Conservation (phyloP, 2,797 vertebrate species). For the Clarias pachynema region DNA sequence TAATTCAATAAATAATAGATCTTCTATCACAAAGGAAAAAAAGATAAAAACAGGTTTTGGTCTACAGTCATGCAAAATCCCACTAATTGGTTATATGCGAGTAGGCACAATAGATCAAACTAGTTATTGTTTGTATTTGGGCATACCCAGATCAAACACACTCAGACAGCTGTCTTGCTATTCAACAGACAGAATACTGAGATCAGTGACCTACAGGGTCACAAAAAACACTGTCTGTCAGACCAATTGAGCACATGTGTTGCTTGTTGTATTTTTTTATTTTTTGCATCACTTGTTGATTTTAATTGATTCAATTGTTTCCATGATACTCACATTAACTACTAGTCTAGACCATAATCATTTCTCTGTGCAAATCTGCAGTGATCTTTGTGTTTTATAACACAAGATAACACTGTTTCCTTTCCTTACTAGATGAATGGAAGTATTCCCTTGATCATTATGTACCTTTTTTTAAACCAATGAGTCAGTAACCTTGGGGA, state of each 20-base stretch:
- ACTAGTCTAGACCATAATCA: slow-evolving; percentile 20
- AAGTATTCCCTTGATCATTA: slow-evolving; percentile 14
- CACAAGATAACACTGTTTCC: slow-evolving; percentile 25
- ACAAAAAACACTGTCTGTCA: not conserved
- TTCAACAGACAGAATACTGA: not conserved
- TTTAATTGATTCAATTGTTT: slow-evolving; percentile 26
- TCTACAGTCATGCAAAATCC: slow-evolving; percentile 2
- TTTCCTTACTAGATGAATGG: slow-evolving; percentile 43
- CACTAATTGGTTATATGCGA: not conserved
- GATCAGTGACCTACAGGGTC: not conserved
- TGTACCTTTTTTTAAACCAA: not conserved
- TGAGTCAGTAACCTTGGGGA: slow-evolving; percentile 33
- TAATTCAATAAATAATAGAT: not conserved
- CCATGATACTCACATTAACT: slow-evolving; percentile 25
- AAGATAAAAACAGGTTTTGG: not conserved
- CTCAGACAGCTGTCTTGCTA: not conserved
- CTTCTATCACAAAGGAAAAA: not conserved
- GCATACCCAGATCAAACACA: slow-evolving; percentile 12
- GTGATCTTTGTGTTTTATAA: slow-evolving; percentile 27
- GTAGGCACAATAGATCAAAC: slow-evolving; percentile 30
- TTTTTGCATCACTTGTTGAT: slow-evolving; percentile 4
- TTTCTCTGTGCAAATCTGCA: slow-evolving; percentile 18
- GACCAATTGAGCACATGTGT: not conserved
- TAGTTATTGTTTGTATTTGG: not conserved
- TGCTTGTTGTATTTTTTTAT: not conserved